Conservation (phyloP, 2,113 vertebrate species). For the Corvus hawaiiensis region DNA sequence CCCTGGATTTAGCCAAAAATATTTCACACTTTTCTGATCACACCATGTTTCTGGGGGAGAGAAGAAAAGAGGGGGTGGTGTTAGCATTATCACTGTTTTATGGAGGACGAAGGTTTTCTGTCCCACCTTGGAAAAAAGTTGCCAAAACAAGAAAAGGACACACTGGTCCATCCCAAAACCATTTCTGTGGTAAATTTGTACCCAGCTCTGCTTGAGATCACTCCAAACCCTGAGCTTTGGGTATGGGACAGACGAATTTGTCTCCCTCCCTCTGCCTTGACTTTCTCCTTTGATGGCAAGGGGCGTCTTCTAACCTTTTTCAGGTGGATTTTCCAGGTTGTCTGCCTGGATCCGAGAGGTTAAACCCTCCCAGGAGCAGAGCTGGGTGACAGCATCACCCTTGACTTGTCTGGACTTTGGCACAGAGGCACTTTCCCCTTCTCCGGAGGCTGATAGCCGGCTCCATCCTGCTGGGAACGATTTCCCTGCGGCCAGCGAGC, state of each 20-base stretch:
- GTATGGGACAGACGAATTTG: background rate
- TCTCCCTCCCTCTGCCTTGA: background rate
- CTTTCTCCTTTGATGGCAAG: background rate
- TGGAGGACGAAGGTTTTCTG: background rate
- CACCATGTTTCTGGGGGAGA: accelerated
- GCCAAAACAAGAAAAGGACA: background rate
- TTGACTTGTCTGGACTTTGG: background rate
- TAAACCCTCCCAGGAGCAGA: background rate
- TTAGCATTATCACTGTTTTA: background rate
- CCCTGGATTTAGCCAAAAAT: background rate
- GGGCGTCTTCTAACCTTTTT: background rate
- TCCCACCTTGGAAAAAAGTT: background rate
- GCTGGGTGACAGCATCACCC: background rate
- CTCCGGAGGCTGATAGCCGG: accelerated
- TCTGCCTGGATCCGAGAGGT: background rate
- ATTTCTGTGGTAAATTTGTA: background rate
- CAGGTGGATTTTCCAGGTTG: background rate
- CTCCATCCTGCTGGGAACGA: constrained; percentile 15
- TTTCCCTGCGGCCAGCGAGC: background rate
- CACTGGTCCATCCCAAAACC: background rate
- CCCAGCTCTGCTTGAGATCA: background rate
- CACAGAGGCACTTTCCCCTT: background rate
- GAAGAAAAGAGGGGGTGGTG: background rate
- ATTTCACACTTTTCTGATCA: background rate
- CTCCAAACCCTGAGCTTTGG: background rate